These are phyloP conservation scores for Lophius americanus DNA, from an alignment of 2,797 vertebrate genomes.

Conservation along the genomic window DNA sequence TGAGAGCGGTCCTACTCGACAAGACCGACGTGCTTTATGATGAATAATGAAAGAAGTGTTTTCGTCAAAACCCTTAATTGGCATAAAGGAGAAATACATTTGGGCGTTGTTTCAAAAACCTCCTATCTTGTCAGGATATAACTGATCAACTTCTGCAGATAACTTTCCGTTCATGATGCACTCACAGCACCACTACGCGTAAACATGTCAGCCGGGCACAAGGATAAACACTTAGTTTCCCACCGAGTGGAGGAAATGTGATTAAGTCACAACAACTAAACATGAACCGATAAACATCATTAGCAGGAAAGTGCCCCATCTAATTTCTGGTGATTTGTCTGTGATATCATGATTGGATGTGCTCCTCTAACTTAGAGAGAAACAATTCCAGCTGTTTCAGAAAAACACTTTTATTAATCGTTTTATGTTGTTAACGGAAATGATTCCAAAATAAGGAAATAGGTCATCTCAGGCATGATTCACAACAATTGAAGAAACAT, in stretches of 20 bases:
- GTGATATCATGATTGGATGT: constrained; percentile 74
- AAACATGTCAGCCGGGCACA: constrained; percentile 41
- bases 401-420: constrained; percentile 66
- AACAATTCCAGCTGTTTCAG: constrained; percentile 44
- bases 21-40: constrained; percentile 54
- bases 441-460: constrained; percentile 53
- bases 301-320: constrained; percentile 61
- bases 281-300: constrained; percentile 74
- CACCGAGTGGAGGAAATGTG: constrained; percentile 68
- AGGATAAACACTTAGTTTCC: constrained; percentile 75
- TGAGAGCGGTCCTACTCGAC: constrained; percentile 50
- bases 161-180: constrained; percentile 54
- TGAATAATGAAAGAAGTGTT: constrained; percentile 65
- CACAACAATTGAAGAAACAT: constrained; percentile 24
- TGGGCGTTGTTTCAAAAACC: constrained; percentile 39
- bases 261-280: constrained; percentile 70
- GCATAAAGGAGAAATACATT: constrained; percentile 54
- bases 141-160: constrained; percentile 60
- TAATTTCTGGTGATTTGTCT: constrained; percentile 71
- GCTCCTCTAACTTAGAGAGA: constrained; percentile 53
- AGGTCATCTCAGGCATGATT: constrained; percentile 48
- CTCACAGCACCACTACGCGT: constrained; percentile 50
- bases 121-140: constrained; percentile 58
- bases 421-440: constrained; percentile 59
- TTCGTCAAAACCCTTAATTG: constrained; percentile 68